Percentiles rank a stretch among this genome's conserved stretches.
Evolutionary conservation across 1,140 invertebrate genomes (phyloP).

Genomic region (Papilio dardanus): DNA sequence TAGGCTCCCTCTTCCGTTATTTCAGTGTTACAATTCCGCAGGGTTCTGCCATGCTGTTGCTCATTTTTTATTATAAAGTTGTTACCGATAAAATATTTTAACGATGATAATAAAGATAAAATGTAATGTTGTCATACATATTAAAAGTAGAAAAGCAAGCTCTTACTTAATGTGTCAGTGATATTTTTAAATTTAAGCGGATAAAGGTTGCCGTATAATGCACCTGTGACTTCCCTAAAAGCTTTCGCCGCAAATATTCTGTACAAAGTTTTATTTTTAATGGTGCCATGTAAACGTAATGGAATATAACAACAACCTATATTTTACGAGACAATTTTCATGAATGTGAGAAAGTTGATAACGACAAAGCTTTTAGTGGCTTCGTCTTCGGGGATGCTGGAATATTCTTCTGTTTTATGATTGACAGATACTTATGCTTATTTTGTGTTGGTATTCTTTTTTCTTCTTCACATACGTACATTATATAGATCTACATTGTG

Average conservation of each 20-base stretch:
- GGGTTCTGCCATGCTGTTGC: too few relatives aligned
- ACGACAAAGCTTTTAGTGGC: conserved; percentile 69
- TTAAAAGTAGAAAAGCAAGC: conserved; percentile 28
- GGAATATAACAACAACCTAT: conserved; percentile 72
- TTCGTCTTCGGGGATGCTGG: conserved; percentile 50
- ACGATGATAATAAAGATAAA: background rate
- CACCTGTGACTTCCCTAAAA: conserved; percentile 78
- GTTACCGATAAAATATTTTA: background rate
- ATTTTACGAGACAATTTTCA: conserved; percentile 78
- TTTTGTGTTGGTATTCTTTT: conserved; percentile 39
- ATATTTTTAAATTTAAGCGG: conserved; percentile 71
- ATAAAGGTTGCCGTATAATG: conserved; percentile 68
- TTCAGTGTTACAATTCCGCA: background rate
- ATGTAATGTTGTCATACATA: background rate
- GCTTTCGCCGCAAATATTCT: conserved; percentile 68
- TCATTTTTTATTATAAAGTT: background rate
- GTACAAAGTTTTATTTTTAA: conserved; percentile 80
- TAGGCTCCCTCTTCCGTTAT: background rate
- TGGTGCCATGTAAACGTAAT: conserved; percentile 73
- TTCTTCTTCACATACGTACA: background rate
- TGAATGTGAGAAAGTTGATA: conserved; percentile 70
- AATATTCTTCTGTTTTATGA: conserved; percentile 47
- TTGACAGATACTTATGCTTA: conserved; percentile 53
- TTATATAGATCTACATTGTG: background rate
- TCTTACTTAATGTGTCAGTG: conserved; percentile 38